These are phyloP conservation scores for Argynnis bischoffii DNA, from an alignment of 2,888 invertebrate genomes.

Conservation along the genomic window DNA sequence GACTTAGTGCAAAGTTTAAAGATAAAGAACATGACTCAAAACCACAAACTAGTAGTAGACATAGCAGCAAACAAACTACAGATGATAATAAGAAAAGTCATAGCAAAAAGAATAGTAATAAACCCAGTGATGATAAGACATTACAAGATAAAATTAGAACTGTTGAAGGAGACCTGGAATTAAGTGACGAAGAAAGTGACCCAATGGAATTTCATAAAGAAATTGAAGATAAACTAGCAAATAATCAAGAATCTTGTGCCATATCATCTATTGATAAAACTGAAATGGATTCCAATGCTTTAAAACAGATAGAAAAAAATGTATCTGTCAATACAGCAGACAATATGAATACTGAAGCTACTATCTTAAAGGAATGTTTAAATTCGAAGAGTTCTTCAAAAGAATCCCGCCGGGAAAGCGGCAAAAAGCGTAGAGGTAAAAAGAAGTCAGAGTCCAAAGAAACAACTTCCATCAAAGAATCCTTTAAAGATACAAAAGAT, in stretches of 20 bases:
- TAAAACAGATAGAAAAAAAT: constrained; percentile 2
- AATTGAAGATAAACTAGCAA: neutral
- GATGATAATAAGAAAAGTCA: neutral
- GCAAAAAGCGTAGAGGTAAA: constrained; percentile 49
- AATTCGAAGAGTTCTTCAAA: constrained; percentile 9
- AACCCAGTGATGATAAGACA: constrained; percentile 10
- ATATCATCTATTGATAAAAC: neutral
- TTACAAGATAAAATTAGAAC: constrained; percentile 42
- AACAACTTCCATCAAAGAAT: constrained; percentile 40
- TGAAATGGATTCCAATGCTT: neutral
- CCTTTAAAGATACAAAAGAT: constrained; percentile 39
- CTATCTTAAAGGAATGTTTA: constrained; percentile 14
- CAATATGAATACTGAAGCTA: neutral
- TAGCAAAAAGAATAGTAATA: neutral
- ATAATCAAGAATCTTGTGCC: neutral
- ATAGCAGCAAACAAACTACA: neutral
- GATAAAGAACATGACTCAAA: neutral
- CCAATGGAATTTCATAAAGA: constrained; percentile 41
- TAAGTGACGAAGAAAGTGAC: constrained; percentile 71
- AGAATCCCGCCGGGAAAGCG: constrained; percentile 28
- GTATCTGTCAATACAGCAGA: neutral
- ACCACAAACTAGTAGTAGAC: neutral
- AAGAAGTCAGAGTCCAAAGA: constrained; percentile 48
- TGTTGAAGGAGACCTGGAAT: constrained; percentile 67
- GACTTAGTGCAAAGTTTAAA: neutral